phyloP scores from a whole-genome alignment of 2,888 invertebrate genomes.

The Papilio demoleus region DNA sequence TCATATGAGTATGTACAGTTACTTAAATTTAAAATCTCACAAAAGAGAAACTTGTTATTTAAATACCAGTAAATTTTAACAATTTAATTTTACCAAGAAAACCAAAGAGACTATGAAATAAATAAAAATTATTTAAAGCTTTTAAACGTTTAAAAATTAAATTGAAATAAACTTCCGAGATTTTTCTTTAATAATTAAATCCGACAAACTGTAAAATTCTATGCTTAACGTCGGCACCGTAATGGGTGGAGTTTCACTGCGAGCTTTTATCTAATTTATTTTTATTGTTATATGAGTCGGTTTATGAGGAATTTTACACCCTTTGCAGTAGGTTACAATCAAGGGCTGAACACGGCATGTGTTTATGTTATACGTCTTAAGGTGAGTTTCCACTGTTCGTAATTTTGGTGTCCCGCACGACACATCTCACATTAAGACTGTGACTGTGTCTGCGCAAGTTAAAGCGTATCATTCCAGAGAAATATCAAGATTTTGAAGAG shows the following conservation, averaged over 20 bases:
- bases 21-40: too few relatives aligned
- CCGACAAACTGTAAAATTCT: conserved; percentile 70
- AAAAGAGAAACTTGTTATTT: too few relatives aligned
- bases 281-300: conserved; percentile 77
- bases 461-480: too few relatives aligned
- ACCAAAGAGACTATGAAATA: not conserved
- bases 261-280: conserved; percentile 81
- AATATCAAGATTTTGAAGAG: too few relatives aligned
- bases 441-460: too few relatives aligned
- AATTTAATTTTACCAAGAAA: too few relatives aligned
- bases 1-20: too few relatives aligned
- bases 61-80: too few relatives aligned
- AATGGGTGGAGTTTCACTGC: conserved; percentile 79
- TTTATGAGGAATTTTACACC: conserved; percentile 74
- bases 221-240: conserved; percentile 68
- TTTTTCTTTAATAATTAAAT: conserved; percentile 78
- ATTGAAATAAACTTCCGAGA: conserved; percentile 50
- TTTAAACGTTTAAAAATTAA: conserved; percentile 46
- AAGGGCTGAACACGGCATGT: conserved; percentile 46
- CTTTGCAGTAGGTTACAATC: conserved; percentile 64
- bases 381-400: not conserved
- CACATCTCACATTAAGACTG: too few relatives aligned
- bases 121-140: conserved; percentile 32
- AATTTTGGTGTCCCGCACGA: not conserved
- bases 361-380: conserved; percentile 33